Base-by-base conservation (phyloP, 2,888 invertebrate genomes). In the Torymus texanus region DNA sequence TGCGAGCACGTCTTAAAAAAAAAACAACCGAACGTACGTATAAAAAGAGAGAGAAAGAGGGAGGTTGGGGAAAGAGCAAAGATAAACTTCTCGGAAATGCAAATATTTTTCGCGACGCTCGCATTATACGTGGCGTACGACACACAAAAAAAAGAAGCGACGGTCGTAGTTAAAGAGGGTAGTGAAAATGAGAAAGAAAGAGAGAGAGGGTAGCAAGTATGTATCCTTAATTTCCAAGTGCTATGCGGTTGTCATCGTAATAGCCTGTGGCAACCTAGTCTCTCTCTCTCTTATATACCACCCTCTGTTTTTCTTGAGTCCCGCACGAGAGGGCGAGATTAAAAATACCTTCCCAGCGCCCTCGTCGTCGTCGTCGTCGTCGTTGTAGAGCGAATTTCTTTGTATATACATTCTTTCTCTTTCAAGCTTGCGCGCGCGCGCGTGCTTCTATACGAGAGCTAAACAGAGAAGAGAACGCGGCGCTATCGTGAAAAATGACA, bases 151-250 rank as follows among this genome's bases (percentile, higher is more conserved):
- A 51, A 16, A 16, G 51, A 66, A n/a, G 50, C 50, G 12, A 2
- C 59, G 10, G 18, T 16, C 10, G 41, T 41, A 8, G 18, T 13
- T 13, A 41, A 29, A 13, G 13, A 24, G 12, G 61, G 62, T 2
- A 51, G 55, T 2, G 16, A 50, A 16, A 55, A 53, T 13, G 53
- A 50, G 55, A 56, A 16, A 55, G 58, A 24, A 21, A 77, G 41
- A 41, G 13, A 16, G 18, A 56, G 21, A 53, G 55, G 58, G 53
- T 50, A 63, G 56, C 29, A 63, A 55, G 56, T 68, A 16, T 18
- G 61, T 78, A 72, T 84, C 74, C 80, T 74, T 77, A 80, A 80
- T 77, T 80, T 66, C 53, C 70, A 74, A 77, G 73, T 59, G 65
- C 50, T 8, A 41, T 59, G 51, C 59, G 76, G 58, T 70, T 74